phyloP scores from a whole-genome alignment of 92 coral and sea anemone species.

The Ricordea florida region DNA sequence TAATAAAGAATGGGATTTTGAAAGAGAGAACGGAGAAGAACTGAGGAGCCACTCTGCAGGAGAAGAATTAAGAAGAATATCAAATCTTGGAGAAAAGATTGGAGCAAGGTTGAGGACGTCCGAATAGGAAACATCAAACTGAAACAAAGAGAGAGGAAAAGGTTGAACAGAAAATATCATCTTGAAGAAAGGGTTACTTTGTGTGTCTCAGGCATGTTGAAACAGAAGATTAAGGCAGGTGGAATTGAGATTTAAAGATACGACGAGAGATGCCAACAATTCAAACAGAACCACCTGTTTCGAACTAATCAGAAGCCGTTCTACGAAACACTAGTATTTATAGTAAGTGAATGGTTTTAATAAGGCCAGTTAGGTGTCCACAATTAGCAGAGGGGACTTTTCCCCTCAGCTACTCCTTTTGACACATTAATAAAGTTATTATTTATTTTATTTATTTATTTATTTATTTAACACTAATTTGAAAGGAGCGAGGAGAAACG shows the following conservation, averaged over 20 bases:
- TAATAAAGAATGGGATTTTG: not conserved
- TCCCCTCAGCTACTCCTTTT: too few species aligned
- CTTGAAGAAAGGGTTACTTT: slow-evolving; percentile 28
- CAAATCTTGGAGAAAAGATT: too few species aligned
- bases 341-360: too few species aligned
- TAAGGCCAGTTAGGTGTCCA: too few species aligned
- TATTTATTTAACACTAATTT: too few species aligned
- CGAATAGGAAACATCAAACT: not conserved
- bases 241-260: slow-evolving; percentile 6
- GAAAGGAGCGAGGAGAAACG: slow-evolving; percentile 8
- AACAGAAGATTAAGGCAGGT: slow-evolving; percentile 10
- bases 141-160: not conserved
- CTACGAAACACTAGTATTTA: slow-evolving; percentile 8
- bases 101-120: slow-evolving; percentile 26
- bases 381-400: too few species aligned
- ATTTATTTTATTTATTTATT: too few species aligned
- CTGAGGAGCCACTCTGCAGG: slow-evolving; percentile 12
- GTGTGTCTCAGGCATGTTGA: slow-evolving; percentile 15
- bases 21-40: slow-evolving; percentile 4
- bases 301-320: slow-evolving; percentile 5
- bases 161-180: slow-evolving; percentile 1
- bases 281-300: slow-evolving; percentile 24
- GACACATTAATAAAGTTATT: too few species aligned
- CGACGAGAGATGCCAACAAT: slow-evolving; percentile 16
- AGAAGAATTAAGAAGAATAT: slow-evolving; percentile 2